Conservation (phyloP, 2,113 vertebrate genomes). For the Glaucidium brasilianum region DNA sequence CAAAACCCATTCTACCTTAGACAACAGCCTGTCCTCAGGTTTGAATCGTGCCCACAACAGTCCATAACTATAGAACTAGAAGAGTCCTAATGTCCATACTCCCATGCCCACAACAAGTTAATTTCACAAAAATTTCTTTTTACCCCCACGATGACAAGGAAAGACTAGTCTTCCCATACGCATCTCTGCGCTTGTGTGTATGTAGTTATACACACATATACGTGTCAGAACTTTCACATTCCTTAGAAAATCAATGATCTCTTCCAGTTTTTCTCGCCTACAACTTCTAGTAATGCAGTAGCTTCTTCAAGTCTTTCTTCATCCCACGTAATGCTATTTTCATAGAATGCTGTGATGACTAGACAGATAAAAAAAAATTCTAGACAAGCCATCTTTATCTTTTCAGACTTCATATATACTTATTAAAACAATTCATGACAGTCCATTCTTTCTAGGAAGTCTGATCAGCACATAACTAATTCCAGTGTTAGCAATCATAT, state of each 20-base stretch:
- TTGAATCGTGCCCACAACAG: neutral
- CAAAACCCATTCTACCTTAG: neutral
- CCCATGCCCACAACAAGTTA: neutral
- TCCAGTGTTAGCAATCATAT: neutral
- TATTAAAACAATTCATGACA: neutral
- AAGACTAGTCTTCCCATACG: neutral
- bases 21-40: neutral
- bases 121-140: neutral
- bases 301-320: neutral
- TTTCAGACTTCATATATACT: neutral
- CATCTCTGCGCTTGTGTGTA: neutral
- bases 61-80: neutral
- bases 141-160: rapidly evolving
- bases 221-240: neutral
- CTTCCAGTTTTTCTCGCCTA: neutral
- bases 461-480: neutral
- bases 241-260: neutral
- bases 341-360: slow-evolving; percentile 25
- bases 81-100: neutral
- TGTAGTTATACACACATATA: neutral
- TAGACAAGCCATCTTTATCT: slow-evolving; percentile 31
- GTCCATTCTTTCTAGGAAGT: slow-evolving; percentile 1
- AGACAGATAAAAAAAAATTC: slow-evolving; percentile 13
- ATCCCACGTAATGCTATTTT: slow-evolving; percentile 7
- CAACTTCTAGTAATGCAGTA: slow-evolving; percentile 14